Evolutionary conservation across 2,797 vertebrate genomes (phyloP).

Genomic region (Margarornis squamiger): DNA sequence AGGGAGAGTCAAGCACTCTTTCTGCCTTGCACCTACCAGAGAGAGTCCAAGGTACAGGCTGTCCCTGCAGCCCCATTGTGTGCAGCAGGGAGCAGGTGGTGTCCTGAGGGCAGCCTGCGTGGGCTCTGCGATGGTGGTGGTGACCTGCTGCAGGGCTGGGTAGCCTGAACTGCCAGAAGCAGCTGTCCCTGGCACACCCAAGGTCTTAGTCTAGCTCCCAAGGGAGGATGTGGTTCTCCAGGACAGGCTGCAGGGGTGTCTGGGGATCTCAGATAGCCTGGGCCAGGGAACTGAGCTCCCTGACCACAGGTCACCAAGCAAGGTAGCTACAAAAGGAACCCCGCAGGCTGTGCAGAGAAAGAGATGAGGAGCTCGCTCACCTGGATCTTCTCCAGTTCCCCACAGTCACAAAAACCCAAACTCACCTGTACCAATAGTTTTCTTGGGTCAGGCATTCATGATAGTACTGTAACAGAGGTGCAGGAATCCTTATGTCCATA

Average conservation of each 20-base stretch:
- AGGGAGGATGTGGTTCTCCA: not conserved
- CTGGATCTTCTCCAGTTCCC: not conserved
- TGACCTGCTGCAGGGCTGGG: accelerated
- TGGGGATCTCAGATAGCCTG: not conserved
- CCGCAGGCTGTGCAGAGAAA: not conserved
- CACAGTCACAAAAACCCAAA: not conserved
- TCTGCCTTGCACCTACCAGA: not conserved
- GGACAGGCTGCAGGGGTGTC: not conserved
- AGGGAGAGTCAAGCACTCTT: not conserved
- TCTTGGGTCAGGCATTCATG: constrained; percentile 87
- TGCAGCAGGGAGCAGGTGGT: not conserved
- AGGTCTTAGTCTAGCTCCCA: not conserved
- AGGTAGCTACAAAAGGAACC: not conserved
- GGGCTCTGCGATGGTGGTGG: not conserved
- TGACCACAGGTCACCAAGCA: not conserved
- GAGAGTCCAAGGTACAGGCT: not conserved
- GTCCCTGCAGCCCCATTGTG: not conserved
- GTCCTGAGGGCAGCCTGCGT: accelerated
- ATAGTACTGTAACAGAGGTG: constrained; percentile 89
- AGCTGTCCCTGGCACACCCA: not conserved
- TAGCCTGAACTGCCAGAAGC: not conserved
- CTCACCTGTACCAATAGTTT: constrained; percentile 69
- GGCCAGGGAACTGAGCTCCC: not conserved
- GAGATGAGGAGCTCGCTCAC: not conserved
- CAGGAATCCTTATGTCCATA: constrained; percentile 86